These are phyloP conservation scores for Drosophila paracracens DNA, from an alignment of 2,888 invertebrate genomes.

Conservation along the genomic window DNA sequence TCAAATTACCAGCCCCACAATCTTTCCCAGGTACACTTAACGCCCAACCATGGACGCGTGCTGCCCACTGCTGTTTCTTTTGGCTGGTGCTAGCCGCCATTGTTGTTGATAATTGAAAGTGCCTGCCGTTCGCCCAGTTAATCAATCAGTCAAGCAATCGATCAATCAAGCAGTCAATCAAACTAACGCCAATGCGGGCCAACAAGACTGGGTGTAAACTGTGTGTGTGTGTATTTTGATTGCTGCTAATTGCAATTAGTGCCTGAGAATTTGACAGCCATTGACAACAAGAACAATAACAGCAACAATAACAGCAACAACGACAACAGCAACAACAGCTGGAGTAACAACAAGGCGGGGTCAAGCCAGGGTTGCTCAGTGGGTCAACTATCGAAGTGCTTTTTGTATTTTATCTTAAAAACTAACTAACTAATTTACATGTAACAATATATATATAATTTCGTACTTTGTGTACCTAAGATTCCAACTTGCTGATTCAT, in stretches of 20 bases:
- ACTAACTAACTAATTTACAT: neutral
- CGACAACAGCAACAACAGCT: conserved; percentile 11
- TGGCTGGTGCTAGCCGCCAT: neutral
- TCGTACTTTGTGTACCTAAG: neutral
- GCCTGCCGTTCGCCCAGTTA: conserved; percentile 23
- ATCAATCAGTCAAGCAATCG: conserved; percentile 52
- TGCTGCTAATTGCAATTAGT: conserved; percentile 64
- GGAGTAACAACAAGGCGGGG: neutral
- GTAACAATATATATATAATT: neutral
- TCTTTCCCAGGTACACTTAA: neutral
- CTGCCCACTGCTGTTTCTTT: conserved; percentile 12
- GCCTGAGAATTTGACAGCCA: conserved; percentile 49
- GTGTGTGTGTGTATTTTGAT: conserved; percentile 20
- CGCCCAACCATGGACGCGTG: conserved; percentile 1
- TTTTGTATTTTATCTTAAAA: no score
- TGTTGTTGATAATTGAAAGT: conserved; percentile 62
- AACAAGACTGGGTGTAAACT: neutral
- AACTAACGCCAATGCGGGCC: conserved; percentile 21
- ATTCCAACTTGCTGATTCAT: neutral
- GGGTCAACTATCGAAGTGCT: neutral
- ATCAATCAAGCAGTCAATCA: conserved; percentile 58
- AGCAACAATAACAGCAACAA: conserved; percentile 1
- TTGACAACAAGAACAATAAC: conserved; percentile 18
- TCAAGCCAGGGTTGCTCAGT: conserved; percentile 3
- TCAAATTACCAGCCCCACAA: neutral